A percentile compares a stretch with the other conserved stretches of the same genome.
phyloP scores from a whole-genome alignment of 2,888 invertebrate species.

The Xestia xanthographa region DNA sequence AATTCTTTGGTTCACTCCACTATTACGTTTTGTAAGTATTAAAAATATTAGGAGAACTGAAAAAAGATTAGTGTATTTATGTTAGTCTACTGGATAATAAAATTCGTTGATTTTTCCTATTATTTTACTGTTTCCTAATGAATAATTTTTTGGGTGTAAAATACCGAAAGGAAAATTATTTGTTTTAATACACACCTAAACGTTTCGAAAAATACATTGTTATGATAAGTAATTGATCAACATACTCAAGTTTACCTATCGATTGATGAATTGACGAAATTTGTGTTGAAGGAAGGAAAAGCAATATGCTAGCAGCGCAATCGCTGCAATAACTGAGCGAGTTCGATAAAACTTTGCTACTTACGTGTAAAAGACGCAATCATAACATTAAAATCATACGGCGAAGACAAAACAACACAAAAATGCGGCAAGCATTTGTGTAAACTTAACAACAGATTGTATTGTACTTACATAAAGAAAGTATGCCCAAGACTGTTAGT shows the following conservation, averaged over 20 bases:
- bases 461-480: slow-evolving; percentile 82
- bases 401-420: slow-evolving; percentile 53
- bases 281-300: neutral
- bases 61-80: neutral
- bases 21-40: slow-evolving; percentile 76
- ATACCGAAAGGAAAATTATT: neutral
- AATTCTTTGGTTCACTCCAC: slow-evolving; percentile 73
- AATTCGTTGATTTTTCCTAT: neutral
- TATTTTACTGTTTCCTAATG: neutral
- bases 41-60: slow-evolving; percentile 83
- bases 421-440: slow-evolving; percentile 50
- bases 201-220: slow-evolving; percentile 21
- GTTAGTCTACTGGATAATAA: neutral
- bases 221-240: slow-evolving; percentile 8
- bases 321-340: slow-evolving; percentile 9
- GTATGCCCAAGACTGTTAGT: slow-evolving; percentile 79
- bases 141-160: neutral
- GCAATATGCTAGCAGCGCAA: neutral
- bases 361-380: slow-evolving; percentile 14
- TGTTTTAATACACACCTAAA: slow-evolving; percentile 14
- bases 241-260: slow-evolving; percentile 4
- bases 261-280: slow-evolving; percentile 22
- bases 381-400: slow-evolving; percentile 23
- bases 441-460: slow-evolving; percentile 60
- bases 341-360: slow-evolving; percentile 19